Evolutionary conservation across 1,140 invertebrate genomes (phyloP).

Genomic region (Parasteatoda tepidariorum): DNA sequence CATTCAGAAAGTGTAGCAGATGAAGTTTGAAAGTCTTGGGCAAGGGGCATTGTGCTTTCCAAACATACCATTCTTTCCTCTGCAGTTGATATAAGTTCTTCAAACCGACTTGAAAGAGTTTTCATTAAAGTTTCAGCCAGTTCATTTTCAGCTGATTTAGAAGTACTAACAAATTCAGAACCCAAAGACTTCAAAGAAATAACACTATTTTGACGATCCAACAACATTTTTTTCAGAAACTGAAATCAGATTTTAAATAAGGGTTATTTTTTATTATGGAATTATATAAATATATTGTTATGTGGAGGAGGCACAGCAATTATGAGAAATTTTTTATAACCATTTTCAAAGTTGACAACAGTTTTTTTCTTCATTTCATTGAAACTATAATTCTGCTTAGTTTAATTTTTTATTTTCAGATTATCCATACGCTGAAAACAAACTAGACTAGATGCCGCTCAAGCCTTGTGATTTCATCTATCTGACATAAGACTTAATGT

Average conservation of each 20-base stretch:
- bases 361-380: too few relatives aligned
- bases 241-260: not conserved
- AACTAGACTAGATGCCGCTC: too few relatives aligned
- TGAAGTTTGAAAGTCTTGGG: slow-evolving; percentile 83
- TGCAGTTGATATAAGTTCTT: slow-evolving; percentile 82
- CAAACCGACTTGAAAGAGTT: slow-evolving; percentile 86
- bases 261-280: too few relatives aligned
- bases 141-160: slow-evolving; percentile 83
- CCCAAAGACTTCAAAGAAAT: slow-evolving; percentile 87
- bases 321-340: too few relatives aligned
- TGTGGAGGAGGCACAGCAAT: too few relatives aligned
- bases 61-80: slow-evolving; percentile 86
- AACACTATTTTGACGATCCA: slow-evolving; percentile 93
- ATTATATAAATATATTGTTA: too few relatives aligned
- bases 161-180: slow-evolving; percentile 84
- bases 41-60: slow-evolving; percentile 87
- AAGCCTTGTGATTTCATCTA: too few relatives aligned
- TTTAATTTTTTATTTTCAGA: too few relatives aligned
- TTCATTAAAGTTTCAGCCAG: slow-evolving; percentile 90
- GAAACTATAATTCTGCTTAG: too few relatives aligned
- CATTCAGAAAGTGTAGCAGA: slow-evolving; percentile 84
- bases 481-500: too few relatives aligned
- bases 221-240: slow-evolving; percentile 95
- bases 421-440: too few relatives aligned
- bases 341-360: too few relatives aligned